These are phyloP conservation scores for Sitodiplosis mosellana DNA, from an alignment of 1,140 invertebrate species.

Conservation along the genomic window DNA sequence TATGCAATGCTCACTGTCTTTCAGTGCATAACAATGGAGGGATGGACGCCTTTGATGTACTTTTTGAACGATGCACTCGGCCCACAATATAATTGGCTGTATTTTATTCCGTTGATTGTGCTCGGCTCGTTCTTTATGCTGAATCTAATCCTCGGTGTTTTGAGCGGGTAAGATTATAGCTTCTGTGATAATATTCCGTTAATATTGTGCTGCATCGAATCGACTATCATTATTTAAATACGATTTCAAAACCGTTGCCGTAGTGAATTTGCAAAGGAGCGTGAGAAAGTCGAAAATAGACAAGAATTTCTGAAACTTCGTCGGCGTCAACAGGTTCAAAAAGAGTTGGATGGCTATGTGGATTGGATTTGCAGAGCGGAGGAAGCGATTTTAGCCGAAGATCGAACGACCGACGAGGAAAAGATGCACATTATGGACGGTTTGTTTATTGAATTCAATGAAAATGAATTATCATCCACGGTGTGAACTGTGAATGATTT, in stretches of 20 bases:
- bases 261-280: constrained; percentile 99
- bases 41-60: constrained; percentile 99
- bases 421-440: constrained; percentile 99
- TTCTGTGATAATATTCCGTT: constrained; percentile 1
- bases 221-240: not conserved
- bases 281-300: constrained; percentile 99
- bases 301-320: constrained; percentile 99
- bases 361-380: constrained; percentile 99
- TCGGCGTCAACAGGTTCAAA: constrained; percentile 95
- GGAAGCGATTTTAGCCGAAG: constrained; percentile 98
- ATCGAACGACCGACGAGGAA: constrained; percentile 97
- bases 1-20: constrained; percentile 99
- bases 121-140: constrained; percentile 99
- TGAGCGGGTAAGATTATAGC: constrained; percentile 77
- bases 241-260: constrained; percentile 22
- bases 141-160: constrained; percentile 99
- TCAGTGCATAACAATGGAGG: constrained; percentile 99
- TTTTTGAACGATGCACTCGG: constrained; percentile 99
- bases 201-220: not conserved
- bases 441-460: constrained; percentile 32
- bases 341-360: constrained; percentile 97
- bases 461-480: not conserved
- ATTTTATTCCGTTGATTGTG: constrained; percentile 99
- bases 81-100: constrained; percentile 97
- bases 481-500: not conserved